These are phyloP conservation scores for Orchesellides sinensis DNA, from an alignment of 2,888 invertebrate genomes.

Conservation along the genomic window DNA sequence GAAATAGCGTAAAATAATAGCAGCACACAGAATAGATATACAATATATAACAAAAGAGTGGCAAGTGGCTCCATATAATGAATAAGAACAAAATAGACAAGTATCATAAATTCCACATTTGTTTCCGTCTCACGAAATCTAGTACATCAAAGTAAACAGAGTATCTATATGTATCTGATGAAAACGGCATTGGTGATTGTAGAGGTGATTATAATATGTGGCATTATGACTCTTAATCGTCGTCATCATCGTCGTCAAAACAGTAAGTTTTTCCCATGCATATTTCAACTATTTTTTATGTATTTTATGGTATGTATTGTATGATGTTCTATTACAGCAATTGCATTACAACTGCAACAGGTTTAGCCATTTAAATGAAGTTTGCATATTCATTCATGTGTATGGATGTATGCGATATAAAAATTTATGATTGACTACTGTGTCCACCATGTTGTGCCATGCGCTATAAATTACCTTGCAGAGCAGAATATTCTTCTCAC, in stretches of 20 bases:
- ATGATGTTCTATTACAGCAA: background rate
- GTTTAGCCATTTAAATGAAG: no score
- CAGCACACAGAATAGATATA: background rate
- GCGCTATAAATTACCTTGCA: background rate
- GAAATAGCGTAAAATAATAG: background rate
- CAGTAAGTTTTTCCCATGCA: constrained; percentile 45
- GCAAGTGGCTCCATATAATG: background rate
- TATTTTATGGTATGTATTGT: background rate
- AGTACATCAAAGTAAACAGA: constrained; percentile 41
- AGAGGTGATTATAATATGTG: constrained; percentile 9
- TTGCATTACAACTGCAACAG: background rate
- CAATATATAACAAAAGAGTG: no score
- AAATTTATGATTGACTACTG: no score
- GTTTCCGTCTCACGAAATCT: constrained; percentile 60
- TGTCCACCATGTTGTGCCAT: background rate
- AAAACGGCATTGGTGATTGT: constrained; percentile 45
- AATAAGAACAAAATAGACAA: background rate
- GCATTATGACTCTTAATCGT: constrained; percentile 13
- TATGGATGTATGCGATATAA: no score
- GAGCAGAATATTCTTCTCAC: no score
- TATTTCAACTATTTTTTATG: background rate
- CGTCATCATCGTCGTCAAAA: constrained; percentile 26
- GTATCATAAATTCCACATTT: constrained; percentile 40
- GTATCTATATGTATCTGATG: constrained; percentile 21
- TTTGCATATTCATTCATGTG: no score